Base-by-base conservation (phyloP, 2,888 invertebrate genomes). In the Sinodicranocentrus sp. region DNA sequence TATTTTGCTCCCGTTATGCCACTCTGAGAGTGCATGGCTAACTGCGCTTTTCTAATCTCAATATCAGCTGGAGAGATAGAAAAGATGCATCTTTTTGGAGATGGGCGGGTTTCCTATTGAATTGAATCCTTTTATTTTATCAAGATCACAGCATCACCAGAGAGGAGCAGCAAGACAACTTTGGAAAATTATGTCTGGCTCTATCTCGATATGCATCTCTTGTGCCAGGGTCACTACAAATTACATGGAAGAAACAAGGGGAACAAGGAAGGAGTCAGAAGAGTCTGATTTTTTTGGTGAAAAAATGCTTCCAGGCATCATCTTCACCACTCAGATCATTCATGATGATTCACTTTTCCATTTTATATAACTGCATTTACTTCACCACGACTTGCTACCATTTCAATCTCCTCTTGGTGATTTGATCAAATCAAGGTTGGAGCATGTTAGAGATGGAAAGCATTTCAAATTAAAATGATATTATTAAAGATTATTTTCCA, bases 51-150 rank as follows among this genome's bases (percentile, higher is more conserved):
- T 57, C 79, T 79, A 79, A 79, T 79, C 79, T 79, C n/a, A 63
- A 63, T 72, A 79, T 79, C 79, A 79, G 79, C 79, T 72, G 79
- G 79, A 79, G 19, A 72, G 48, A 79, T 79, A 68, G 13, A 61
- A 54, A 48, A n/a, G 61, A 68, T 77, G 48, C 68, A 57, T 57
- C 52, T 26, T 61, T 25, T 61, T 65, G 21, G 72, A 52, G 72
- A 65, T 71, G 79, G 79, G 72, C 71, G 79, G 79, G 33, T 72
- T 71, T 8, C 8, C 54, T 19, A 72, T 72, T 79, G 72, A 79
- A 72, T 72, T 72, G 72, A 79, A 79, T 71, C 79, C 79, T 79
- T 79, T 71, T 72, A 79, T 71, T 79, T 79, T 61, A 71, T 71
- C 61, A 65, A 63, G 72, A 79, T 79, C 71, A 63, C 72, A 79